Base-by-base conservation (phyloP, 2,888 invertebrate genomes). In the Criorhina ranunculi region DNA sequence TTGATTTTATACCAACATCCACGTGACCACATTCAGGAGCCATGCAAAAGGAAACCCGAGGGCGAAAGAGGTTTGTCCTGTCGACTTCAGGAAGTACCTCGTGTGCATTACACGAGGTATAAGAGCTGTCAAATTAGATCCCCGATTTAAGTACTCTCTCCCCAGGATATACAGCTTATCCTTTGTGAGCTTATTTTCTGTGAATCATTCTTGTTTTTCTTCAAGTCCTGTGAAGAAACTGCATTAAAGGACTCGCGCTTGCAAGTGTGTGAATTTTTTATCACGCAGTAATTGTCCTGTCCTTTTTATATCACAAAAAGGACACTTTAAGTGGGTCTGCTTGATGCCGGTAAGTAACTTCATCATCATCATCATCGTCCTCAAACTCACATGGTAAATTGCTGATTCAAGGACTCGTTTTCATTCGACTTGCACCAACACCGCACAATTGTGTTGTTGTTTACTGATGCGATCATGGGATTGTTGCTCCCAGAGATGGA, bases 311-410 rank as follows among this genome's bases (percentile, higher is more conserved):
- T 60, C 8, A 60, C 17, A 29, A 33, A 29, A 60, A 42, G 19
- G 17, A 40, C 24, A n/a, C 51, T n/a, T n/a, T 1, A 29, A 29
- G 11, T 49, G 40, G 24, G 19, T 40, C n/a, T 59, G 44, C 59
- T 46, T 62, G 49, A 37, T 42, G 49, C 35, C 40, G 51, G 9
- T 44, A 80, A 76, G 69, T 62, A 75, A 33, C 57, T 77, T 59
- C 62, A 77, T 81, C 70, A 64, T 62, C 69, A 46, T 29, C 37
- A 19, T 60, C 51, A 44, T 35, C 42, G 31, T 60, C 15, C 24
- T 24, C 24, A 24, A 24, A 1, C 57, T 62, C 29, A 44, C 40
- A 69, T 69, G 69, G 53, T 31, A 59, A 73, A 64, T 53, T 53
- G 51, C 60, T 73, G 73, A 73, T 51, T 51, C 73, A 44, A 44